Evolutionary conservation across 1,140 invertebrate species (phyloP), one percentile per base, ranked within the genome.

Genomic region (Zaprionus vittiger): DNA sequence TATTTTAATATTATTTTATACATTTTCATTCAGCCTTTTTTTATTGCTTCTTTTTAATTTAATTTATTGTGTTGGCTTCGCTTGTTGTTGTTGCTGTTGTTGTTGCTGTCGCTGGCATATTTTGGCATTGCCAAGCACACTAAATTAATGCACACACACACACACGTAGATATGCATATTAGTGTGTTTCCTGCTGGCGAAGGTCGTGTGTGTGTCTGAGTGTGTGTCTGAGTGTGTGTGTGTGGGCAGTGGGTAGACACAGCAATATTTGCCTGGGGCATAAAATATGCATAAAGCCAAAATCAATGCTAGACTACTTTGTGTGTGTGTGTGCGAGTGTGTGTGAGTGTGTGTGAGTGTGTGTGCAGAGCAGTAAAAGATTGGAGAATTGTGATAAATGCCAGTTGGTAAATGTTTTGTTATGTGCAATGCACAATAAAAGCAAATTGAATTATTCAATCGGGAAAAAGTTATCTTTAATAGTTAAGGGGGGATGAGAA

Each of bases 401-500:
- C 74, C 75, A 73, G 85, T 73, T 71, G 77, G 63, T 69, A 77
- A 80, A 82, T 80, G 57, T 72, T 87, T 86, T 80, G 76, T 75
- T 80, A 87, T 87, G 49, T 79, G 59, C 63, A 67, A 68, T 63
- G 73, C 68, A 80, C 80, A 83, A 87, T 82, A 73, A 80, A 84
- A 81, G 52, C 71, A 82, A 85, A 85, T 85, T 85, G 67, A 86
- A 85, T 85, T 81, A 86, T 76, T 73, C 62, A 79, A 69, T 74
- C 62, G 61, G 31, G 20, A 64, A 73, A 75, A 54, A 54, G 24
- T 38, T 54, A 34, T 47, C 37, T 38, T 37, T 47, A 59, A 47
- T 59, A 47, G 38, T 57, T 57, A 15, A 6, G 38, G 38, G 15
- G 14, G 2, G n/a, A 2, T 2, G n/a, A 2, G 14, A 6, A 0